A percentile compares a stretch with the other conserved stretches of the same genome.
Evolutionary conservation across 1,140 invertebrate genomes (phyloP).

Genomic region (Apis dorsata): DNA sequence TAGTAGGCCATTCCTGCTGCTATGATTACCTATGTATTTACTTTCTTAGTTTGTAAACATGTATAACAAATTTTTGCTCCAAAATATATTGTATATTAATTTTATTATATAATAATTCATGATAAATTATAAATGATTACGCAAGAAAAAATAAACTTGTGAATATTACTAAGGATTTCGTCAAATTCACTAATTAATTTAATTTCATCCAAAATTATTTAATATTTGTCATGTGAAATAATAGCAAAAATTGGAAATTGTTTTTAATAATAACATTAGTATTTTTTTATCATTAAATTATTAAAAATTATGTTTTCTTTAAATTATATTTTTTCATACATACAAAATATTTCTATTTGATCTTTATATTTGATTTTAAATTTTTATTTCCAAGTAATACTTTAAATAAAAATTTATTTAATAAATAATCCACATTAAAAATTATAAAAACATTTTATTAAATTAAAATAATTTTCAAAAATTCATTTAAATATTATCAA

Average conservation of each 20-base stretch:
- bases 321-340: neutral
- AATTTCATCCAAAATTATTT: constrained; percentile 13
- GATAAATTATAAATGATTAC: constrained; percentile 76
- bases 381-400: neutral
- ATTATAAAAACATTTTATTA: neutral
- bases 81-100: constrained; percentile 78
- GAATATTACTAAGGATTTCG: constrained; percentile 69
- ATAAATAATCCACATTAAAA: neutral
- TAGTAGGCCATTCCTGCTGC: constrained; percentile 79
- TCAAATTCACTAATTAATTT: constrained; percentile 20
- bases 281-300: neutral
- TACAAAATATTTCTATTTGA: neutral
- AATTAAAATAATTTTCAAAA: neutral
- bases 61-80: constrained; percentile 76
- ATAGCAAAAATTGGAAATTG: neutral
- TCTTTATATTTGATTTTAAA: neutral
- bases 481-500: neutral
- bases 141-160: constrained; percentile 73
- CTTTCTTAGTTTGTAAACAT: constrained; percentile 75
- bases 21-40: constrained; percentile 73
- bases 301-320: neutral
- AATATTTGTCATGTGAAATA: neutral
- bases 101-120: constrained; percentile 73
- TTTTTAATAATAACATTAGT: constrained; percentile 8
- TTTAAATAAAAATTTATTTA: neutral